Percentiles rank a stretch among this genome's conserved stretches.
Conservation (phyloP, 2,797 vertebrate genomes). For the Sciurus vulgaris region DNA sequence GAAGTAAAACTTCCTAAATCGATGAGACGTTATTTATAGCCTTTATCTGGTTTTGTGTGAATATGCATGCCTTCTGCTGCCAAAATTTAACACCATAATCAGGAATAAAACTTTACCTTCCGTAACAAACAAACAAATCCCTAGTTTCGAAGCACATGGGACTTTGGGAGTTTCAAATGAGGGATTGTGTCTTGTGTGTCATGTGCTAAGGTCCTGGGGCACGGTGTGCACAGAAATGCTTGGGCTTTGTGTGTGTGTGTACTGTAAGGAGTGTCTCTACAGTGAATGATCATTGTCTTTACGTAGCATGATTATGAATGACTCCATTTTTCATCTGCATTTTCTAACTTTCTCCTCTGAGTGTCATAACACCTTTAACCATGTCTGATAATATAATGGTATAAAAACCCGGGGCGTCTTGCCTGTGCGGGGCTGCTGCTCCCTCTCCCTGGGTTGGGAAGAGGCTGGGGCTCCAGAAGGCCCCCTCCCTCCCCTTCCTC, state of each 20-base stretch:
- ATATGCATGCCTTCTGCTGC: not conserved
- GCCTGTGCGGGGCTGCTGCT: not conserved
- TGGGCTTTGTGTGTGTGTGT: not conserved
- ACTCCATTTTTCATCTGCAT: not conserved
- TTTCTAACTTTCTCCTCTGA: slow-evolving; percentile 18
- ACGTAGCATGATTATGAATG: not conserved
- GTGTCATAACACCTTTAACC: not conserved
- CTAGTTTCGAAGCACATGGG: not conserved
- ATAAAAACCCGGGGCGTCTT: not conserved
- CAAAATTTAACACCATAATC: not conserved
- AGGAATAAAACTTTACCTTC: not conserved
- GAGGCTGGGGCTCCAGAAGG: not conserved
- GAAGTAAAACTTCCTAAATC: not conserved
- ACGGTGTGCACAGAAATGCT: not conserved
- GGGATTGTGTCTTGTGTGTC: not conserved
- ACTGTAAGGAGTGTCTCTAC: not conserved
- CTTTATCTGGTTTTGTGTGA: not conserved
- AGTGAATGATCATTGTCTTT: not conserved
- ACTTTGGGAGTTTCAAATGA: not conserved
- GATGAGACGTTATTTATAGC: not conserved
- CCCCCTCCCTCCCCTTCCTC: not conserved
- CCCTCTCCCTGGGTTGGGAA: not conserved
- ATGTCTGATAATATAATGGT: not conserved
- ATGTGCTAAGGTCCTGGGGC: not conserved
- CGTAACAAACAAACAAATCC: not conserved